Evolutionary conservation across 2,888 invertebrate genomes (phyloP), one percentile per base, ranked within the genome.

Genomic region (Beris morrisii): DNA sequence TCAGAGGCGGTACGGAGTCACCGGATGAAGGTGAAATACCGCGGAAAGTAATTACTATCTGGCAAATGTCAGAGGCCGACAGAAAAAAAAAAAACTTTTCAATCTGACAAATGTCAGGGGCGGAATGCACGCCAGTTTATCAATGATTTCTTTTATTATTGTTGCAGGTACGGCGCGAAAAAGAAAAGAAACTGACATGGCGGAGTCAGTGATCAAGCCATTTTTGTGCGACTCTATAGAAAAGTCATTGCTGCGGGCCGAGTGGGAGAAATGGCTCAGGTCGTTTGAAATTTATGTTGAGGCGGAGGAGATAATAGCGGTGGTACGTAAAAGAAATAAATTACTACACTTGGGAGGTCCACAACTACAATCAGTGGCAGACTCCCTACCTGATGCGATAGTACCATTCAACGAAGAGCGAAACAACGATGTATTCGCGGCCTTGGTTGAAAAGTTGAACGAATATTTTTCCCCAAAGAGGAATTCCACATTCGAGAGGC

Each of bases 271-370:
- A 44, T 44, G 44, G 44, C 44, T 44, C n/a, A 44, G 9, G n/a
- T 44, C 44, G 9, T 44, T 44, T n/a, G 44, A 44, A 44, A 44
- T 44, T n/a, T 44, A 44, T 44, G 44, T 44, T 44, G 44, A 44
- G 44, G 44, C 44, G n/a, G 44, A 44, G n/a, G 44, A 44, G 3
- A 44, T 44, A 44, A 44, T 3, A 44, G 9, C 44, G 3, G 44
- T n/a, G 9, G 44, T 44, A 44, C 44, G 44, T 9, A 44, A 44
- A 44, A 9, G 44, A 44, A 44, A 44, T 44, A 44, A 44, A 44
- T 44, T 44, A 44, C 44, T 44, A 44, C n/a, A n/a, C n/a, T 44
- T 44, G 5, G 46, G 9, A n/a, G 44, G n/a, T 9, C 11, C 9
- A 44, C 44, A 44, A 44, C n/a, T n/a, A 44, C 44, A 44, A 44